Percentiles rank a stretch among this genome's conserved stretches.
phyloP scores from a whole-genome alignment of 2,888 invertebrate species.

The Corbicula japonica region DNA sequence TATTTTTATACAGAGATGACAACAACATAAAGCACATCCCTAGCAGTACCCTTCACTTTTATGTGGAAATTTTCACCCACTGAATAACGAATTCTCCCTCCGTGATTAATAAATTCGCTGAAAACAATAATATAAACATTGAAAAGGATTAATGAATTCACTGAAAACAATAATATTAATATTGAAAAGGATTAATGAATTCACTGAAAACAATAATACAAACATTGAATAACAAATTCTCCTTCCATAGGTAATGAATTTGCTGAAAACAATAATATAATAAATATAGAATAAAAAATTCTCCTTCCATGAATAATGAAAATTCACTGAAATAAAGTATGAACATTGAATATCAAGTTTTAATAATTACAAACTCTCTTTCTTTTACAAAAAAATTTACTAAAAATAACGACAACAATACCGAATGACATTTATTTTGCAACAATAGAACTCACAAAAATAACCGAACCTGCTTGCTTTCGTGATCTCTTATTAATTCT shows the following conservation, averaged over 20 bases:
- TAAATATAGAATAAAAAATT: background rate
- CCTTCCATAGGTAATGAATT: background rate
- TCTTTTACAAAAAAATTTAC: too few species aligned
- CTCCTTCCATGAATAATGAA: too few species aligned
- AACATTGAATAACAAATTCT: too few species aligned
- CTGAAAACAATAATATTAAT: background rate
- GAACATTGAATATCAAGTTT: too few species aligned
- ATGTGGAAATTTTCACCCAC: conserved; percentile 53
- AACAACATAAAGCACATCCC: background rate
- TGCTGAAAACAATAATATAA: background rate
- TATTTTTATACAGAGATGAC: background rate
- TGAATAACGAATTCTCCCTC: conserved; percentile 55
- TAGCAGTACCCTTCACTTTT: background rate
- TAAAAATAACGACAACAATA: too few species aligned
- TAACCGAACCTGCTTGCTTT: too few species aligned
- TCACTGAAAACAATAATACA: background rate
- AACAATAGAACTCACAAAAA: too few species aligned
- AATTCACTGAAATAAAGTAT: too few species aligned
- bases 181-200: background rate
- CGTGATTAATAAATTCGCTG: conserved; percentile 30
- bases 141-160: too few species aligned
- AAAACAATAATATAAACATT: background rate
- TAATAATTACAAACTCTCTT: too few species aligned
- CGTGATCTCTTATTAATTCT: too few species aligned
- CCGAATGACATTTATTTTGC: too few species aligned